Percentiles rank a stretch among this genome's conserved stretches.
These are phyloP conservation scores for Thinocorus orbignyianus DNA, from an alignment of 2,113 vertebrate species.

Conservation along the genomic window DNA sequence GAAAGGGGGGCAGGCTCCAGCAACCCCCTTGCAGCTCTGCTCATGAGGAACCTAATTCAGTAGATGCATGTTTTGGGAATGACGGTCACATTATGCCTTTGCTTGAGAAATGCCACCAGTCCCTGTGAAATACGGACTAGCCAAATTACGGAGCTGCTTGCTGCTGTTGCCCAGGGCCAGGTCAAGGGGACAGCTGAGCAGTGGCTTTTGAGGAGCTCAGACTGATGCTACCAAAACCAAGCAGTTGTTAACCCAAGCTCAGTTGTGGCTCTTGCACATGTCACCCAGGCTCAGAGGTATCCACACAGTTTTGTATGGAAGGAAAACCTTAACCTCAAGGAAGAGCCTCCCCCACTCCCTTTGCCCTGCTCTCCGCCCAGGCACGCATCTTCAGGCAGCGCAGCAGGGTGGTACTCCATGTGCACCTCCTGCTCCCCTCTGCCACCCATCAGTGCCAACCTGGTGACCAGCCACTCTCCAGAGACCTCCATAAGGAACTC, in stretches of 20 bases:
- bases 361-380: neutral
- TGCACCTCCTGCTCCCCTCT: neutral
- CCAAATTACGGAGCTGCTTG: neutral
- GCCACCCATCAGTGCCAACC: rapidly evolving
- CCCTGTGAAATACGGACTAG: neutral
- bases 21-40: neutral
- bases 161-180: neutral
- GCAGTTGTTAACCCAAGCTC: neutral
- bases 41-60: neutral
- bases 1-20: neutral
- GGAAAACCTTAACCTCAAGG: neutral
- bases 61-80: neutral
- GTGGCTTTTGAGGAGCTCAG: neutral
- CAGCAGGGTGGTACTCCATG: too few species aligned
- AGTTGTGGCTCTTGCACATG: neutral
- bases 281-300: neutral
- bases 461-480: neutral
- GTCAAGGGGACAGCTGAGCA: neutral
- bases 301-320: neutral
- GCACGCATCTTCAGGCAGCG: neutral
- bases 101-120: neutral
- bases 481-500: neutral
- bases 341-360: neutral
- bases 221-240: neutral
- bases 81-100: neutral